Base-by-base conservation (phyloP, 2,888 invertebrate species). In the Sthenelais limicola region DNA sequence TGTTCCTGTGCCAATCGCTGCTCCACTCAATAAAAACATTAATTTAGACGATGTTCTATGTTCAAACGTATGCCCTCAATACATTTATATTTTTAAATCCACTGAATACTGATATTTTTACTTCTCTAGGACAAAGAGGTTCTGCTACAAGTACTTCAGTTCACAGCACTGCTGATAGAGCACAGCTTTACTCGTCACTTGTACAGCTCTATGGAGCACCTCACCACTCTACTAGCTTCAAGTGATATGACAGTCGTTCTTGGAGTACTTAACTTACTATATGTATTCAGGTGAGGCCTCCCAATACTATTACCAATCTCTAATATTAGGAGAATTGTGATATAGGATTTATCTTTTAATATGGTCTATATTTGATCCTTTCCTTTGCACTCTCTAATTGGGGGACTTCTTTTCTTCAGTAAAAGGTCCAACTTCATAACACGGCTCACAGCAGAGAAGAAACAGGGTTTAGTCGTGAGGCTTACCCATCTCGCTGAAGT, bases 401-500 rank as follows among this genome's bases (percentile, higher is more conserved):
- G n/a, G n/a, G n/a, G n/a, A n/a, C n/a, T n/a, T n/a, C n/a, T 43
- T 71, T 71, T 75, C 84, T 85, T 3, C 88, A 94, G 94, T 77
- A 94, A 94, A 88, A 90, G 94, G 75, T 94, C 94, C 85, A 94
- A 94, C 88, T 94, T 94, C 84, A 93, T 94, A 80, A 92, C 94
- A 62, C 91, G 94, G 76, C 89, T 94, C 77, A 91, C 91, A 81
- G 91, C 90, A 79, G 92, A 92, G 78, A 93, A 93, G 80, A 88
- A 87, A 80, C 92, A 92, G 81, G 91, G 92, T 62, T 88, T 94
- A 54, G 89, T 94, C 69, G 91, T 92, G 68, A 90, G 94, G 80
- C 90, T 94, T 4, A 92, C 92, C 79, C 92, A 93, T 83, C 89
- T 94, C 77, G 94, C 94, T 26, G 94, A 94, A 91, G 93, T 93